A percentile compares a stretch with the other conserved stretches of the same genome.
Conservation (phyloP, 2,113 vertebrate genomes). For the Brachionichthys hirsutus region DNA sequence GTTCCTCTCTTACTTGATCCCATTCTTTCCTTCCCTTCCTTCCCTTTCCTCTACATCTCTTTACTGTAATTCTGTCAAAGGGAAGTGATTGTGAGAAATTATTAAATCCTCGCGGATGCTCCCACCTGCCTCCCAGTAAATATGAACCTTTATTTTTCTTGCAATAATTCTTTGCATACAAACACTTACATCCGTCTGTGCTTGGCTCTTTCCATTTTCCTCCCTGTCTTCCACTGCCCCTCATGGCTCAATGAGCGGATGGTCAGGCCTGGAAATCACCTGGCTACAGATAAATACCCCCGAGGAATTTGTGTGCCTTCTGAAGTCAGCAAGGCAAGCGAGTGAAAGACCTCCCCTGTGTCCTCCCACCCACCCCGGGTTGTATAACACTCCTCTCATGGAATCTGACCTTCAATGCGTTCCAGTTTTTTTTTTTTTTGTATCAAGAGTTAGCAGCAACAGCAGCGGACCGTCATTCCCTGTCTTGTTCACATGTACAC, state of each 20-base stretch:
- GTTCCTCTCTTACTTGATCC: not conserved
- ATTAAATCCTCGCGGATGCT: not conserved
- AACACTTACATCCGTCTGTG: not conserved
- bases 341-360: conserved; percentile 59
- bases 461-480: conserved; percentile 30
- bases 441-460: conserved; percentile 56
- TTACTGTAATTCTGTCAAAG: too few species aligned
- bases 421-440: conserved; percentile 39
- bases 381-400: conserved; percentile 69
- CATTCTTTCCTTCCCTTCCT: not conserved
- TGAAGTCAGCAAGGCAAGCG: conserved; percentile 66
- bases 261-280: conserved; percentile 67
- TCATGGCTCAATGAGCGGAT: conserved; percentile 27
- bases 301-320: conserved; percentile 67
- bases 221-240: not conserved
- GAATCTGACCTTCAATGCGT: conserved; percentile 78
- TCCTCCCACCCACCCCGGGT: conserved; percentile 48
- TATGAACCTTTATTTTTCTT: not conserved
- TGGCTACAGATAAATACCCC: conserved; percentile 73
- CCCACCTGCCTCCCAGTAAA: not conserved
- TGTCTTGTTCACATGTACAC: conserved; percentile 3
- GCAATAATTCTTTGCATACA: conserved; percentile 1
- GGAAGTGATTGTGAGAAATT: too few species aligned
- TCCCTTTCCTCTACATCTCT: not conserved
- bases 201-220: not conserved